These are phyloP conservation scores for Ectropis grisescens DNA, from an alignment of 1,140 invertebrate genomes.

Conservation along the genomic window DNA sequence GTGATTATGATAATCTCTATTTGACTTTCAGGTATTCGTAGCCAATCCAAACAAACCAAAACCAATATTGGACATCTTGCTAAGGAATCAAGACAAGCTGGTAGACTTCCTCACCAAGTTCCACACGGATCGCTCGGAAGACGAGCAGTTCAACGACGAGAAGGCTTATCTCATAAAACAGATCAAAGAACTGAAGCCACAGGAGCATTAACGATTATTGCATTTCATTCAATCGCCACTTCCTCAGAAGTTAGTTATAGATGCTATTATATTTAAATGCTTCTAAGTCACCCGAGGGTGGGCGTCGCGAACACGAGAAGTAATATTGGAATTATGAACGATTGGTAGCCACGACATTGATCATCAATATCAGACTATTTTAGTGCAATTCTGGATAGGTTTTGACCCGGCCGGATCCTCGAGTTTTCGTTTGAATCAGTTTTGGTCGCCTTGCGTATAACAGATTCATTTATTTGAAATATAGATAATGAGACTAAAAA, in stretches of 20 bases:
- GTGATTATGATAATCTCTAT: too few relatives aligned
- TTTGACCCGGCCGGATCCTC: too few relatives aligned
- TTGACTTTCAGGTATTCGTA: conserved; percentile 90
- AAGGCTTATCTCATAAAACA: conserved; percentile 99
- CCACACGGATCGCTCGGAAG: conserved; percentile 98
- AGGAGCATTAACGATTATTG: conserved; percentile 70
- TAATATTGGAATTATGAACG: conserved; percentile 40
- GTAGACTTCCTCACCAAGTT: conserved; percentile 99
- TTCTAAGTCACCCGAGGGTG: conserved; percentile 61
- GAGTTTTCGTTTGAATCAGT: too few relatives aligned
- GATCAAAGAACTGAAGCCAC: conserved; percentile 98
- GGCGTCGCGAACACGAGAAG: conserved; percentile 21
- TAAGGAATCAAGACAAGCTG: conserved; percentile 98
- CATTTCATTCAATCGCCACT: conserved; percentile 58
- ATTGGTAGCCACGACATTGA: too few relatives aligned
- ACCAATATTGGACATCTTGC: conserved; percentile 97
- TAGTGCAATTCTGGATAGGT: too few relatives aligned
- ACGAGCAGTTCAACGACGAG: conserved; percentile 99
- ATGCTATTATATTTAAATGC: conserved; percentile 67
- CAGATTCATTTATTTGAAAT: too few relatives aligned
- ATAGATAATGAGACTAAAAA: too few relatives aligned
- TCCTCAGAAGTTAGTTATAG: conserved; percentile 60
- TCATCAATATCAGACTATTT: too few relatives aligned
- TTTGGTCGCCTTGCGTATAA: too few relatives aligned
- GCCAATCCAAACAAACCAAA: conserved; percentile 99